Percentiles rank a stretch among this genome's conserved stretches.
Evolutionary conservation across 2,888 invertebrate genomes (phyloP).

Genomic region (Cantharis rufa): DNA sequence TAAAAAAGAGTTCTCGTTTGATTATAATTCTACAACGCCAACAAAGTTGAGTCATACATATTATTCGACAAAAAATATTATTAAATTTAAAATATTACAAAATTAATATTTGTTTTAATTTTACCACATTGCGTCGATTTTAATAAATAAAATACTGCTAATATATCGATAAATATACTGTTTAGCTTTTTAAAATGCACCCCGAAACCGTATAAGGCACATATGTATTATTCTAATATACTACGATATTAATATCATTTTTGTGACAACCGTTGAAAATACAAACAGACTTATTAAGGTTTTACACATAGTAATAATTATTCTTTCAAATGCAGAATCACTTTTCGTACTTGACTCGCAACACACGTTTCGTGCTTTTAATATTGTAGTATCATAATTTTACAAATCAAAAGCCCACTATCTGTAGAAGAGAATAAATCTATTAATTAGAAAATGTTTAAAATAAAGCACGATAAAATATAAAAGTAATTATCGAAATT

Average conservation of each 20-base stretch:
- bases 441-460: no score
- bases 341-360: no score
- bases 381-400: no score
- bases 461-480: no score
- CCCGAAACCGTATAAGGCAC: neutral
- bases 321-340: no score
- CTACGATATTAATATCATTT: neutral
- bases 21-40: constrained; percentile 6
- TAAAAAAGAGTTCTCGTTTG: constrained; percentile 34
- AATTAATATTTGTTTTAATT: neutral
- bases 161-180: neutral
- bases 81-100: neutral
- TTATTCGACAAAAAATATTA: neutral
- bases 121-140: neutral
- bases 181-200: neutral
- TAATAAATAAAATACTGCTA: neutral
- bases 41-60: constrained; percentile 18
- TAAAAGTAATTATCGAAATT: no score
- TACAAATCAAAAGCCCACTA: no score
- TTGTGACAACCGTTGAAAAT: neutral
- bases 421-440: no score
- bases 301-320: neutral
- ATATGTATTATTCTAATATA: neutral
- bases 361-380: no score
- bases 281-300: neutral